Evolutionary conservation across 1,140 invertebrate genomes (phyloP), one percentile per base, ranked within the genome.

Genomic region (Calephelis virginiensis): DNA sequence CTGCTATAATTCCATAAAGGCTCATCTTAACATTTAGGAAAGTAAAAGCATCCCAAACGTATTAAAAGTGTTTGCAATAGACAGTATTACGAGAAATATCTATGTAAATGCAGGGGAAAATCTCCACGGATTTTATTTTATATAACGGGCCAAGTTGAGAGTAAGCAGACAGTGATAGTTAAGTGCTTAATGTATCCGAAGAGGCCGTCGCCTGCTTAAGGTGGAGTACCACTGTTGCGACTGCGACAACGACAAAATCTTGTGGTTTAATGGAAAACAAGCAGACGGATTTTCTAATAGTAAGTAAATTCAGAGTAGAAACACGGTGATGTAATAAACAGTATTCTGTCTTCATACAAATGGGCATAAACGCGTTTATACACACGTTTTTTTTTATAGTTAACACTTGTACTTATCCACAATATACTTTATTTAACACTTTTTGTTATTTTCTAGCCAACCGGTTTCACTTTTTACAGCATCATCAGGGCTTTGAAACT

Each of bases 141-240:
- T 78, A 80, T 78, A 78, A 74, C 75, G 73, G 72, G 74, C 69
- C 76, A 80, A 86, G 75, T 77, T 72, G 77, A 83, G 73, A 84
- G 84, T 76, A 83, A 89, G 83, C 85, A 89, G 82, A 81, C 86
- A 87, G 83, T 85, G 82, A 87, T 89, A 89, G 86, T 86, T 86
- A 85, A 89, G 86, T 89, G 85, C 86, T 89, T 87, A 89, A 87
- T 89, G 86, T 89, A 86, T 85, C 84, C 85, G 81, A 82, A 85
- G 83, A 80, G 83, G 74, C 79, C 76, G 72, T 72, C 75, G 69
- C 71, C 75, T 79, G 78, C 71, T 83, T 82, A 81, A 82, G 72
- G 69, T n/a, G 49, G 6, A 40, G 64, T 77, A 66, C 45, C 61
- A 3, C 43, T 68, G 28, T 1, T 28, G 68, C 67, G 76, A 75